phyloP scores from a whole-genome alignment of 2,113 vertebrate species.

The Tor tambroides region DNA sequence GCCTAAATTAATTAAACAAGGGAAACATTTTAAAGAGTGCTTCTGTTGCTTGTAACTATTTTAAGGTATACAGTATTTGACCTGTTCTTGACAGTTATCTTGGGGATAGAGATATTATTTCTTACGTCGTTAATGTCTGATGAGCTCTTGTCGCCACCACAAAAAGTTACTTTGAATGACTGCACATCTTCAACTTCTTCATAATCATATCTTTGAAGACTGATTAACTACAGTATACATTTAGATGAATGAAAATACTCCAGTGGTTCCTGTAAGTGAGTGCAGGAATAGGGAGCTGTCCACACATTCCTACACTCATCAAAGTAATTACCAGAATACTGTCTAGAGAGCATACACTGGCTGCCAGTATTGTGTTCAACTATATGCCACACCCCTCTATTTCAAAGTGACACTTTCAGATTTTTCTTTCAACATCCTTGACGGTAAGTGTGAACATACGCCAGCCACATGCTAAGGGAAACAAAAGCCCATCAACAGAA shows the following conservation, averaged over 20 bases:
- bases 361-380: not conserved
- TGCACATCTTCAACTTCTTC: not conserved
- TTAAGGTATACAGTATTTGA: too few relatives aligned
- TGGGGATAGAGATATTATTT: not conserved
- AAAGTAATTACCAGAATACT: constrained; percentile 29
- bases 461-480: constrained; percentile 10
- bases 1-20: too few relatives aligned
- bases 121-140: not conserved
- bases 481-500: not conserved
- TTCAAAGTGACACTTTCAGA: not conserved
- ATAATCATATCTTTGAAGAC: not conserved
- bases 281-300: not conserved
- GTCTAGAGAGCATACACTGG: not conserved
- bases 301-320: constrained; percentile 13
- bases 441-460: not conserved
- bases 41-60: too few relatives aligned
- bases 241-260: not conserved
- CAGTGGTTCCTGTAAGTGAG: constrained; percentile 22
- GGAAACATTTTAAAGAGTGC: too few relatives aligned
- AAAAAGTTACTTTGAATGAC: not conserved
- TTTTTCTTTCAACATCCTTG: not conserved
- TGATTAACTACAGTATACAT: not conserved
- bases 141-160: not conserved
- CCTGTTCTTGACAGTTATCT: not conserved
- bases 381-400: not conserved